Base-by-base conservation (phyloP, 1,140 invertebrate species). In the Muscidifurax raptorellus region DNA sequence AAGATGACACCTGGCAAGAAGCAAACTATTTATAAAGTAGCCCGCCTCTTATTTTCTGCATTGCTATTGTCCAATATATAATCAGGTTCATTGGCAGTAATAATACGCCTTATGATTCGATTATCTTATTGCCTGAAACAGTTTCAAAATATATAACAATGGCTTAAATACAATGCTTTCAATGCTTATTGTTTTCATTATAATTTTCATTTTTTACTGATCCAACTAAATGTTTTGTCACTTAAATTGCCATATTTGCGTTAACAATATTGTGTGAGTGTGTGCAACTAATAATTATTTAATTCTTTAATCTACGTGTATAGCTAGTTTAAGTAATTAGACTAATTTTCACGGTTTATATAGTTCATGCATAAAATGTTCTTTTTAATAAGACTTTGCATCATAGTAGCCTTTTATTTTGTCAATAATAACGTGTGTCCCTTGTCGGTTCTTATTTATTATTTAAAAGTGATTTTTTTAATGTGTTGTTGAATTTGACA, bases 1-100 rank as follows among this genome's bases (percentile, higher is more conserved):
- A 83, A 74, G 32, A 79, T 79, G 67, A 27, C 67, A 66, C 27
- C 47, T 78, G 66, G 66, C 66, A 28, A 82, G 71, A 66, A 22
- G 28, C 18, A 72, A 85, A 52, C 25, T 87, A 87, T 87, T 88
- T 86, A 84, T 87, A 87, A n/a, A 83, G 25, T 27, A 6, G 79
- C 52, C 66, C 27, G 10, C 27, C 9, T 71, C 36, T 59, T 0
- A 32, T 59, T 71, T 18, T 79, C 59, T 22, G 4, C 59, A 40
- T 74, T 10, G 27, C 32, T 72, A 40, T 75, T 83, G 27, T 44
- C 44, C 0, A 52, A 59, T 76, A 0, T 75, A 82, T 67, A 76
- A 66, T 76, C 15, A 69, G 67, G 2, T 71, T 83, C 27, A 77
- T 47, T 83, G 69, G 47, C 74, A 32, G 32, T 44, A 28, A 59